Evolutionary conservation across 2,797 vertebrate species (phyloP).

Genomic region (Chiroxiphia lanceolata): DNA sequence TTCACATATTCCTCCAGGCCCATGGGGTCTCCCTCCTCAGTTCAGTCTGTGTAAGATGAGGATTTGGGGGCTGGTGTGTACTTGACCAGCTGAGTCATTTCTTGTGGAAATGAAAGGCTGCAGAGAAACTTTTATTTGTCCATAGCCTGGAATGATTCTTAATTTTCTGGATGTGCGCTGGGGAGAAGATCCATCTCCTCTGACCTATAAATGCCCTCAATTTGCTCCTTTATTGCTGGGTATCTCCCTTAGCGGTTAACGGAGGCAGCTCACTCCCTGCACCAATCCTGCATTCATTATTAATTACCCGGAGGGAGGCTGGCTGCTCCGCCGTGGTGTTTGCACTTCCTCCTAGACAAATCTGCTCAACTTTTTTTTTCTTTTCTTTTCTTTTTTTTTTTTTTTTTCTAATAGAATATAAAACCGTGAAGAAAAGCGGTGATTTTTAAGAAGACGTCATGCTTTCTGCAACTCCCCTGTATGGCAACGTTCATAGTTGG

Average conservation of each 20-base stretch:
- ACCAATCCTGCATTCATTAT: slow-evolving; percentile 57
- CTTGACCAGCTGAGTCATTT: not conserved
- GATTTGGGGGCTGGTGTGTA: not conserved
- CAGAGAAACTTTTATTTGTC: slow-evolving; percentile 44
- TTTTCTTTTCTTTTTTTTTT: not conserved
- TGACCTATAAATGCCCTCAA: slow-evolving; percentile 58
- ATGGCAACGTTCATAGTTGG: slow-evolving; percentile 86
- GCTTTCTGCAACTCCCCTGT: slow-evolving; percentile 86
- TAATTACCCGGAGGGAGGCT: slow-evolving; percentile 67
- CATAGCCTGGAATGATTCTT: slow-evolving; percentile 40
- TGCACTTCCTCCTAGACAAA: slow-evolving; percentile 54
- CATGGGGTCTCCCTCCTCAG: not conserved
- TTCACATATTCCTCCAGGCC: not conserved
- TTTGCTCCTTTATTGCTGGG: slow-evolving; percentile 53
- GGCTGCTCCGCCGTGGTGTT: slow-evolving; percentile 37
- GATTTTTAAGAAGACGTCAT: slow-evolving; percentile 80
- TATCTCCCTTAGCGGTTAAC: slow-evolving; percentile 66
- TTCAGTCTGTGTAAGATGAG: not conserved
- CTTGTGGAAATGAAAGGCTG: not conserved
- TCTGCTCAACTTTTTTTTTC: slow-evolving; percentile 64
- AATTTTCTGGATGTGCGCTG: slow-evolving; percentile 38
- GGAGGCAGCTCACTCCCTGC: slow-evolving; percentile 28
- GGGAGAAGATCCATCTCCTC: slow-evolving; percentile 57
- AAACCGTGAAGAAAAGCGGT: slow-evolving; percentile 64
- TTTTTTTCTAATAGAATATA: slow-evolving; percentile 71